Evolutionary conservation across 2,113 vertebrate genomes (phyloP), one percentile per base, ranked within the genome.

Genomic region (Siniperca chuatsi): DNA sequence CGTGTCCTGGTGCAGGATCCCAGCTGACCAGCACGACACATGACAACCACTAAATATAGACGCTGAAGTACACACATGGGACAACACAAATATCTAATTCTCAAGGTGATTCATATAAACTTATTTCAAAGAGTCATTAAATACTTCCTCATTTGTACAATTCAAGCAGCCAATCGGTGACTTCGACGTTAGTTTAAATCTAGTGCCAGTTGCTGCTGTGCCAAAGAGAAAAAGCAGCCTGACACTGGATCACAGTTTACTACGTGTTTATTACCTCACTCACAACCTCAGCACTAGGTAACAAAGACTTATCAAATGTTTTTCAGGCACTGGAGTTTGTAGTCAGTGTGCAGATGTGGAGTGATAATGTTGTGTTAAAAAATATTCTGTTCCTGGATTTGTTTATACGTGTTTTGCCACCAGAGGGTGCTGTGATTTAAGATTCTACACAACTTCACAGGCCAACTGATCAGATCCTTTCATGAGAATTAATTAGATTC

Each of bases 31-130:
- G 23, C 61, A 18, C 69, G 21, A 93, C 93, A 94, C 87, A 93
- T 94, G 91, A 93, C 94, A 84, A 72, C 79, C 75, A 76, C 95
- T 94, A 96, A 94, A 95, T 95, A 94, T 96, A 96, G 94, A 52
- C n/a, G 7, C 13, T 62, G 79, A 71, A 79, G 75, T 52, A 61
- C 52, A 79, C 69, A 81, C 70, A 65, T 35, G 33, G 33, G 29
- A 60, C 54, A 50, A 1, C 29, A 37, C 21, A 64, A 9, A 75
- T 29, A 42, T 60, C 44, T 37, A 5, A 8, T 20, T 33, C 20
- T 68, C 35, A 48, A 21, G 21, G 25, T 11, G 52, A 20, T 79
- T 55, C 2, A 33, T 11, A 58, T 13, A 23, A 18, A 35, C 8
- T 18, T 62, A 1, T 52, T n/a, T 44, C 3, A 40, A 37, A 57